Conservation (phyloP, 2,113 vertebrate species). For the Chionis minor region DNA sequence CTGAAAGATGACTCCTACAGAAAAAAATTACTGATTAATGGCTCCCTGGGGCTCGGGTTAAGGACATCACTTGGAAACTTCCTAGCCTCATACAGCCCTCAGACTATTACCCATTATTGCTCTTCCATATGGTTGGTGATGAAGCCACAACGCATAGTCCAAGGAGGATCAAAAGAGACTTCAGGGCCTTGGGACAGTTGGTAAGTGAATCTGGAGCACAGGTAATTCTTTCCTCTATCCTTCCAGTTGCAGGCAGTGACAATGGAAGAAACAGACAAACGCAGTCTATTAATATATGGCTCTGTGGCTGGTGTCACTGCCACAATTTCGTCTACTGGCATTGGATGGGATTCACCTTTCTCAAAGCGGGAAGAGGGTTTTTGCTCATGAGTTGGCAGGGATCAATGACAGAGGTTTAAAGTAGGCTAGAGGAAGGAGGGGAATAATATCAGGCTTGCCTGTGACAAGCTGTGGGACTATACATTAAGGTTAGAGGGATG, state of each 20-base stretch:
- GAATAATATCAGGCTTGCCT: not conserved
- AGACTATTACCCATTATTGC: not conserved
- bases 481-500: not conserved
- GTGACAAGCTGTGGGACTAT: not conserved
- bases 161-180: not conserved
- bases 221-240: not conserved
- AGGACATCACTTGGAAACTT: not conserved
- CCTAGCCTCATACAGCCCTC: not conserved
- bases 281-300: not conserved
- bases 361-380: not conserved
- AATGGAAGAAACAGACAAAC: not conserved
- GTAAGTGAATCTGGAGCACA: not conserved
- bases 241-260: not conserved
- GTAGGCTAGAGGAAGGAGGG: not conserved
- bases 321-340: not conserved
- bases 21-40: not conserved
- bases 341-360: not conserved
- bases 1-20: not conserved
- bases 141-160: accelerated
- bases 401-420: not conserved
- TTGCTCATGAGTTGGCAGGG: not conserved
- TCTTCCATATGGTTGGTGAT: not conserved
- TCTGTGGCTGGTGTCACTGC: not conserved
- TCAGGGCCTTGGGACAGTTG: not conserved
- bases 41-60: not conserved